Conservation (phyloP, 2,888 invertebrate species). For the Exephanes ischioxanthus region DNA sequence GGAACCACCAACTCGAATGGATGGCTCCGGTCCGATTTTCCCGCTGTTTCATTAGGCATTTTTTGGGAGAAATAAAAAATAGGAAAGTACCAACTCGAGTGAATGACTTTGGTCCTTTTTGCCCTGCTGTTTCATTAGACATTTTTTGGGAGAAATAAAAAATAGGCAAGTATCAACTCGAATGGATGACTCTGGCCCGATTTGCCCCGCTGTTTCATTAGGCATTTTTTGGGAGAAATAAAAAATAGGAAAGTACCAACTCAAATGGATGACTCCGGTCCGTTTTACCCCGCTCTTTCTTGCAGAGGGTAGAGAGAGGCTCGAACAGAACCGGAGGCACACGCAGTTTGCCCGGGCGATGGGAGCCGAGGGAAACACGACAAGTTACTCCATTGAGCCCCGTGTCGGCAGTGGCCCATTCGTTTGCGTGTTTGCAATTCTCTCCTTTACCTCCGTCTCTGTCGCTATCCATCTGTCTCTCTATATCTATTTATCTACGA, state of each 20-base stretch:
- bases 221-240: too few relatives aligned
- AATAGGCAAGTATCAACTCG: too few relatives aligned
- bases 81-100: too few relatives aligned
- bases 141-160: too few relatives aligned
- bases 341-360: slow-evolving; percentile 52
- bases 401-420: slow-evolving; percentile 58
- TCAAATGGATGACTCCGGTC: neutral
- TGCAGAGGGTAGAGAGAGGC: neutral
- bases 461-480: slow-evolving; percentile 20
- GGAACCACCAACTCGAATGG: too few relatives aligned
- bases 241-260: neutral
- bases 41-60: too few relatives aligned
- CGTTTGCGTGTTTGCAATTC: slow-evolving; percentile 65
- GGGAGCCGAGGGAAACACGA: slow-evolving; percentile 60
- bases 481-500: slow-evolving; percentile 32
- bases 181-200: neutral
- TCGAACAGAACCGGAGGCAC: slow-evolving; percentile 26
- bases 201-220: neutral
- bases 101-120: neutral
- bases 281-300: neutral
- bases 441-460: slow-evolving; percentile 49
- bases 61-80: too few relatives aligned
- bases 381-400: slow-evolving; percentile 66
- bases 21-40: too few relatives aligned
- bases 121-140: too few relatives aligned